Evolutionary conservation across 2,888 invertebrate genomes (phyloP).

Genomic region (Andrena trimmerana): DNA sequence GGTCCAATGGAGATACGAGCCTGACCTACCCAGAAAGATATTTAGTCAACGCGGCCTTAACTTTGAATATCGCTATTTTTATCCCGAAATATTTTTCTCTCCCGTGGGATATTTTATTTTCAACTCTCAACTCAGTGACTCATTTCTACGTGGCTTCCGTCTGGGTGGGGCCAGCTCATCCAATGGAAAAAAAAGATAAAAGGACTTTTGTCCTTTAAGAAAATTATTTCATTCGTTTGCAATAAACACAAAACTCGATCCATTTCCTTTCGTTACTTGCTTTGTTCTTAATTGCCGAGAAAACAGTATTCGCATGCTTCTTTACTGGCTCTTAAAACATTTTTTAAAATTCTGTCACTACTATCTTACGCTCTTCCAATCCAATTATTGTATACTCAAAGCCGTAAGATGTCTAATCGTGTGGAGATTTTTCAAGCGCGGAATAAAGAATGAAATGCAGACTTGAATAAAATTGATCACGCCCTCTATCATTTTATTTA

Average conservation of each 20-base stretch:
- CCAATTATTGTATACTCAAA: neutral
- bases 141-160: conserved; percentile 63
- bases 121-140: conserved; percentile 53
- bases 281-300: neutral
- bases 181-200: conserved; percentile 39
- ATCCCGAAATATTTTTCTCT: conserved; percentile 31
- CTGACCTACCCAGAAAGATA: conserved; percentile 20
- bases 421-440: neutral
- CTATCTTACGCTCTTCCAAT: neutral
- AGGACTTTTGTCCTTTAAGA: conserved; percentile 35
- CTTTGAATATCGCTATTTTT: conserved; percentile 27
- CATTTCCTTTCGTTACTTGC: neutral
- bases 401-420: no score
- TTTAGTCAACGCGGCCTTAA: conserved; percentile 18
- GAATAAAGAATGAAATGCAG: neutral
- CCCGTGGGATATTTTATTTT: conserved; percentile 54
- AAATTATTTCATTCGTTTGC: neutral
- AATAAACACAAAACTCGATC: neutral
- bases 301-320: neutral
- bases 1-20: conserved; percentile 30
- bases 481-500: neutral
- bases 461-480: neutral
- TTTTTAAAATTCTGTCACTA: neutral
- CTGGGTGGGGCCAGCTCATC: conserved; percentile 60
- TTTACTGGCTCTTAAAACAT: neutral